Conservation (phyloP, 2,113 vertebrate species). For the Eulemur rufifrons region DNA sequence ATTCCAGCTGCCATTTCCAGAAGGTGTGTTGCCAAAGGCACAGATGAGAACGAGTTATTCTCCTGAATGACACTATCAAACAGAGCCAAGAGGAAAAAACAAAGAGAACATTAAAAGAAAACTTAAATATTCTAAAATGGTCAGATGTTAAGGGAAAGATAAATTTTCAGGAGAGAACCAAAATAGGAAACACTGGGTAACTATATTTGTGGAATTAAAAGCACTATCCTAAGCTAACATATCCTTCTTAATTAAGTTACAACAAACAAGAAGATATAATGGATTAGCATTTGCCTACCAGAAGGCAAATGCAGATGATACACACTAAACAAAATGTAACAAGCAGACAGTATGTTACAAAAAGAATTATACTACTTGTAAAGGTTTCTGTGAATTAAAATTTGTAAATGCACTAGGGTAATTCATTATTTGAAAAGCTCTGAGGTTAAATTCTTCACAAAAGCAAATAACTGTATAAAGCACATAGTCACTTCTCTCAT, state of each 20-base stretch:
- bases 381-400: not conserved
- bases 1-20: not conserved
- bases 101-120: not conserved
- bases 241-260: not conserved
- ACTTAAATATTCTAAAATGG: not conserved
- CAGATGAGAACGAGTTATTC: not conserved
- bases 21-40: not conserved
- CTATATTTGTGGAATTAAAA: not conserved
- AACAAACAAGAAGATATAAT: not conserved
- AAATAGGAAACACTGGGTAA: not conserved
- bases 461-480: not conserved
- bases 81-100: not conserved
- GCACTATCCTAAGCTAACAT: not conserved
- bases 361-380: not conserved
- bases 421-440: not conserved
- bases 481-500: not conserved
- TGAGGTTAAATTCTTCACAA: not conserved
- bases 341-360: not conserved
- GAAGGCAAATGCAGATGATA: not conserved
- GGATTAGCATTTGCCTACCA: not conserved
- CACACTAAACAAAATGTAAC: not conserved
- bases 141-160: not conserved
- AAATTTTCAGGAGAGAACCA: not conserved
- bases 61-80: not conserved
- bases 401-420: not conserved